Evolutionary conservation across 2,888 invertebrate species (phyloP), one percentile per base, ranked within the genome.

Genomic region (Yponomeuta sedellus): DNA sequence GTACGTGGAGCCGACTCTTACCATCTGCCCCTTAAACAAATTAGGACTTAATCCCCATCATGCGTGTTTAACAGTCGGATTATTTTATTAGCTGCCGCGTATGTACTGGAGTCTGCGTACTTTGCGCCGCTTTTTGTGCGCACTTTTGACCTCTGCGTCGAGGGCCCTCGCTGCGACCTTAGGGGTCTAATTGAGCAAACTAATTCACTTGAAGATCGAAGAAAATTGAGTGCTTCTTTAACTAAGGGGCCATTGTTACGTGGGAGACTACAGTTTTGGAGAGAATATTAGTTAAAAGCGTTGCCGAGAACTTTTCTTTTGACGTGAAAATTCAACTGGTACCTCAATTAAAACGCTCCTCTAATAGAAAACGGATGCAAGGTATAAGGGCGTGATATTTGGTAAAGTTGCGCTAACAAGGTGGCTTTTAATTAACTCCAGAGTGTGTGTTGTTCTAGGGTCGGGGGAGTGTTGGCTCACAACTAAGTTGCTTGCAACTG

Each of bases 51-150:
- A 84, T 80, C 79, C 79, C 66, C 75, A 75, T 75, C 81, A 78
- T 75, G 81, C 78, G 77, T 81, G 81, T 82, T 82, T 78, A 81
- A 77, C 80, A 80, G 75, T 59, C 73, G 80, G 76, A 81, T 80
- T 82, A 80, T 79, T 81, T 81, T 77, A 80, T 82, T 59, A 59
- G 59, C 59, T 22, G 59, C 59, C 59, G 59, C 59, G 44, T 34
- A 34, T 34, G 34, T 52, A 16, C 44, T 12, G 44, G 8, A 12
- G 5, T 3, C 44, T 52, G 16, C 44, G 16, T 52, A 52, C 16
- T 52, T 52, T 52, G 44, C 16, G 12, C 44, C 8, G 16, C 44
- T 52, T 52, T 52, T 52, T 52, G 12, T 52, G 12, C 44, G 44
- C 44, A 52, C 44, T 16, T 52, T 52, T 52, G 44, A 52, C 44